phyloP scores from a whole-genome alignment of 2,888 invertebrate genomes.

The Hetaerina titia region DNA sequence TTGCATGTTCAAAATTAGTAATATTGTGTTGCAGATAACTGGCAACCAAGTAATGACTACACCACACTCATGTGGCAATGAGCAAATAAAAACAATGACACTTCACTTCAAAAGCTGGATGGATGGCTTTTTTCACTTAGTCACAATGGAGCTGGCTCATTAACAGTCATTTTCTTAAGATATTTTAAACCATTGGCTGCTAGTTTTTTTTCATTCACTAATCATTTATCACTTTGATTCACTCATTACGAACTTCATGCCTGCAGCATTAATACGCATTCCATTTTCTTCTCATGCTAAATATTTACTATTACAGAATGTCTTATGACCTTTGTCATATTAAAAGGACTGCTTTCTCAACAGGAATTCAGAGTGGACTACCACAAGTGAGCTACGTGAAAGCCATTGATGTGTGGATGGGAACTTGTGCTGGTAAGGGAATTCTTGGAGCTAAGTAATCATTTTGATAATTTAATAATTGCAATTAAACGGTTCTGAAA shows the following conservation, averaged over 20 bases:
- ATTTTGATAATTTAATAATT: no score
- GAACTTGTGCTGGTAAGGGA: conserved; percentile 75
- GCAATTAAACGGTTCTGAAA: no score
- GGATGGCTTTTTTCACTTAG: not conserved
- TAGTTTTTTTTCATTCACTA: not conserved
- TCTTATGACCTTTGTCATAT: not conserved
- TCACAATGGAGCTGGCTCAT: not conserved
- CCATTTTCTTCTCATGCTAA: not conserved
- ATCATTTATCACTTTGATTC: not conserved
- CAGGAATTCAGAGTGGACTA: conserved; percentile 77
- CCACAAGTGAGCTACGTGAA: conserved; percentile 78
- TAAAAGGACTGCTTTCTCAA: not conserved
- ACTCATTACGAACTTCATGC: not conserved
- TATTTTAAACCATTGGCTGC: not conserved
- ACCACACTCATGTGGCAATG: not conserved
- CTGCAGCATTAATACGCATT: not conserved
- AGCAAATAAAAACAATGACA: not conserved
- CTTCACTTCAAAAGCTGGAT: not conserved
- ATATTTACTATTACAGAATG: not conserved
- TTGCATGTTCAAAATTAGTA: not conserved
- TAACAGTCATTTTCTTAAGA: not conserved
- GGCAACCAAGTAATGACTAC: not conserved
- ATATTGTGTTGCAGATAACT: not conserved
- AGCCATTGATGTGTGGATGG: conserved; percentile 76
- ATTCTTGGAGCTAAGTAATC: not conserved